These are phyloP conservation scores for Cantharis rustica DNA, from an alignment of 2,888 invertebrate species.

Conservation along the genomic window DNA sequence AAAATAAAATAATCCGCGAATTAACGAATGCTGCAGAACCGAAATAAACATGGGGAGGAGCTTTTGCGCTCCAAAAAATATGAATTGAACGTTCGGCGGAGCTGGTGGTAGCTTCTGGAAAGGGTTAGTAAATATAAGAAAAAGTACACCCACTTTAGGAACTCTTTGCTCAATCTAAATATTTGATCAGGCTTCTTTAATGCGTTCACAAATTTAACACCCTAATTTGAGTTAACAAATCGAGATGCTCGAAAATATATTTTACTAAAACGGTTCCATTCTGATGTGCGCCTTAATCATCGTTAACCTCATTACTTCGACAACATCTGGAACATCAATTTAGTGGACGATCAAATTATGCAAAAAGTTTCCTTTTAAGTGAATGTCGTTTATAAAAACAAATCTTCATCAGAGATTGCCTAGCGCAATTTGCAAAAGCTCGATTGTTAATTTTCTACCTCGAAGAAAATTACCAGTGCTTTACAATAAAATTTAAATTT, in stretches of 20 bases:
- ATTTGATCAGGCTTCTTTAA: neutral
- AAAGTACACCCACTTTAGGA: conserved; percentile 4
- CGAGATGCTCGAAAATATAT: neutral
- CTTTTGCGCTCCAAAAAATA: neutral
- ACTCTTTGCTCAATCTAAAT: neutral
- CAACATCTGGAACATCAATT: neutral
- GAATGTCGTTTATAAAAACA: neutral
- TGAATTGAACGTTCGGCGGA: neutral
- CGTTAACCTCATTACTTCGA: neutral
- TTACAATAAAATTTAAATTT: neutral
- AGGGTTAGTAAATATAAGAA: neutral
- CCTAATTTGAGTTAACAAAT: neutral
- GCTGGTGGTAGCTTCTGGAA: neutral
- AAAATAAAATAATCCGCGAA: neutral
- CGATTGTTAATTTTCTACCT: neutral
- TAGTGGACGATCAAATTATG: neutral
- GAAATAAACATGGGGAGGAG: neutral
- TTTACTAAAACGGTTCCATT: neutral
- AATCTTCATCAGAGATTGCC: neutral
- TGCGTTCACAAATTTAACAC: neutral
- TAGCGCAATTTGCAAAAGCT: neutral
- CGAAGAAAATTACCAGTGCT: neutral
- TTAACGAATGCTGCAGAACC: neutral
- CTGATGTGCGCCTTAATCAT: neutral
- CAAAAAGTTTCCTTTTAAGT: neutral